Evolutionary conservation across 2,888 invertebrate species (phyloP).

Genomic region (Temnothorax ravouxi): DNA sequence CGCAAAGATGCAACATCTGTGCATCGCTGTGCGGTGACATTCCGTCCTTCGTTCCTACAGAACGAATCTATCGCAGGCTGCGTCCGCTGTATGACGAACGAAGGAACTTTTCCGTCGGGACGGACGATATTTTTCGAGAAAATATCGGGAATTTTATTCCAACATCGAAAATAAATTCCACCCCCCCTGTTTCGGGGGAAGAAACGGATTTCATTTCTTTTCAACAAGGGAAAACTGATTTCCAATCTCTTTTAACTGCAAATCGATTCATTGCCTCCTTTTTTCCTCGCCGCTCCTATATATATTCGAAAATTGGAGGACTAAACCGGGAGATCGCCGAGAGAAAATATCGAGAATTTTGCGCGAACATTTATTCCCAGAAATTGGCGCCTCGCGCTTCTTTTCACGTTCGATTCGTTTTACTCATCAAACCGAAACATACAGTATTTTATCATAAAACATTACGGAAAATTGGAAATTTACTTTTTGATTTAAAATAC

Average conservation of each 20-base stretch:
- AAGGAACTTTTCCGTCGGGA: constrained; percentile 34
- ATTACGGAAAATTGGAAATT: background rate
- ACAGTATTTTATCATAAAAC: background rate
- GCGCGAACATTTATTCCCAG: constrained; percentile 6
- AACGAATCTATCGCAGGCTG: constrained; percentile 40
- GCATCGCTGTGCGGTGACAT: constrained; percentile 37
- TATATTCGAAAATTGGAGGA: constrained; percentile 30
- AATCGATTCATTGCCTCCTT: constrained; percentile 39
- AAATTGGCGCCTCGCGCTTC: background rate
- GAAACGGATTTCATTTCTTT: constrained; percentile 46
- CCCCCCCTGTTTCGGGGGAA: constrained; percentile 23
- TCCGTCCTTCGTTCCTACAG: background rate
- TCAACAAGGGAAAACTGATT: constrained; percentile 50
- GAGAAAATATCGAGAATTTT: constrained; percentile 31
- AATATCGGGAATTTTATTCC: constrained; percentile 47
- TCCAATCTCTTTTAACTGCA: constrained; percentile 39
- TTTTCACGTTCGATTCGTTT: background rate
- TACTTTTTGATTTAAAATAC: background rate
- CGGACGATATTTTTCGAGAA: constrained; percentile 46
- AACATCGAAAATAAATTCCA: constrained; percentile 23
- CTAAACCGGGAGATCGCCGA: background rate
- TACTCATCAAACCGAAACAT: background rate
- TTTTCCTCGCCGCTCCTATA: background rate
- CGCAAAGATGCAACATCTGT: constrained; percentile 65
- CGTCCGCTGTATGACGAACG: constrained; percentile 31